Percentiles rank a stretch among this genome's conserved stretches.
phyloP scores from a whole-genome alignment of 2,888 invertebrate genomes.

The Philereme transversata region DNA sequence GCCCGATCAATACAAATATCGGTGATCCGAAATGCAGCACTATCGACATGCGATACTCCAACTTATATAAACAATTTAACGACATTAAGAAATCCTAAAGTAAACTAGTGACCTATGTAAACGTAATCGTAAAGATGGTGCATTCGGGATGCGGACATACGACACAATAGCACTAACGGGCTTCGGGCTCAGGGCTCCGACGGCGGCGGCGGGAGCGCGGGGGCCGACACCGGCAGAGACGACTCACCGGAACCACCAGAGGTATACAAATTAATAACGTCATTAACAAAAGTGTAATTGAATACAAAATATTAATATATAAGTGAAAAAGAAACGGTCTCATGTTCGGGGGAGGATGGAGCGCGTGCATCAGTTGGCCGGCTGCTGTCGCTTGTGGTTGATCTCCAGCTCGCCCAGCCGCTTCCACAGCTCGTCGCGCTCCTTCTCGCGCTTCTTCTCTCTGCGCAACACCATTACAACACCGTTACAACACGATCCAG shows the following conservation, averaged over 20 bases:
- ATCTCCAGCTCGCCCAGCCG: slow-evolving; percentile 95
- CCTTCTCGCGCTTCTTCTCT: slow-evolving; percentile 98
- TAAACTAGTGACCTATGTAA: slow-evolving; percentile 75
- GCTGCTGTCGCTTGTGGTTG: slow-evolving; percentile 82
- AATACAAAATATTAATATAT: slow-evolving; percentile 81
- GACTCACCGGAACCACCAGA: slow-evolving; percentile 62
- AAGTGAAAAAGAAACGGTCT: slow-evolving; percentile 76
- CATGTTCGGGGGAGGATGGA: slow-evolving; percentile 58
- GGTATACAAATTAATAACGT: slow-evolving; percentile 79
- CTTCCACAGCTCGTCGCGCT: slow-evolving; percentile 98
- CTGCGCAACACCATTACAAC: slow-evolving; percentile 50
- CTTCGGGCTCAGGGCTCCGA: slow-evolving; percentile 42
- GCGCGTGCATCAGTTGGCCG: slow-evolving; percentile 83
- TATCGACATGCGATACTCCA: slow-evolving; percentile 76
- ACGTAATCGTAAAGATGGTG: slow-evolving; percentile 64
- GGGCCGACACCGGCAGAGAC: slow-evolving; percentile 10
- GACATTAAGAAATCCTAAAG: slow-evolving; percentile 79
- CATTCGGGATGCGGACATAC: slow-evolving; percentile 59
- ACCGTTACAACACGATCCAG: too few relatives aligned
- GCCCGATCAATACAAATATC: slow-evolving; percentile 72
- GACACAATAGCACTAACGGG: slow-evolving; percentile 28
- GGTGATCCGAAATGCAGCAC: slow-evolving; percentile 75
- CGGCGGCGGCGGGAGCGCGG: slow-evolving; percentile 44
- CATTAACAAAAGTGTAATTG: slow-evolving; percentile 81
- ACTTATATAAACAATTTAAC: slow-evolving; percentile 82